Percentiles rank a stretch among this genome's conserved stretches.
These are phyloP conservation scores for Cerastoderma edule DNA, from an alignment of 2,888 invertebrate species.

Conservation along the genomic window DNA sequence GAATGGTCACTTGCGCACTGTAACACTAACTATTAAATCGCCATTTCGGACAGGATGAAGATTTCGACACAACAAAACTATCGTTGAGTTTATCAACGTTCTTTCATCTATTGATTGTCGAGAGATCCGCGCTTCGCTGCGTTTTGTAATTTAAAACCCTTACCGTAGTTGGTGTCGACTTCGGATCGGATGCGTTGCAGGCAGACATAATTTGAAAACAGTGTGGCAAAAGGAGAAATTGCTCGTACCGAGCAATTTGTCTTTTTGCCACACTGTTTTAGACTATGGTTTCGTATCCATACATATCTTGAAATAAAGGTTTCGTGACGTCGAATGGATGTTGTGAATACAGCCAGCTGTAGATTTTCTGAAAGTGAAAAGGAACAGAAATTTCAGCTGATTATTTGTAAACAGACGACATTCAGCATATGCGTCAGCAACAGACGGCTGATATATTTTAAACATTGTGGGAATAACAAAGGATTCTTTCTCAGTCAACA, in stretches of 20 bases:
- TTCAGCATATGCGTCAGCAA: no score
- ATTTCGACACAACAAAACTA: neutral
- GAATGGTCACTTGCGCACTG: neutral
- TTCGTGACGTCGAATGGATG: no score
- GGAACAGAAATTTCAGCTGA: no score
- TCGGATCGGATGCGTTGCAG: neutral
- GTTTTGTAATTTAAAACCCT: neutral
- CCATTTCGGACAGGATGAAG: constrained; percentile 14
- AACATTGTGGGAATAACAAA: no score
- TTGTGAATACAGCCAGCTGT: no score
- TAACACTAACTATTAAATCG: neutral
- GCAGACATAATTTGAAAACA: neutral
- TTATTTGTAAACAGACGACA: no score
- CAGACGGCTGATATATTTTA: no score
- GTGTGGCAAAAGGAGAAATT: constrained; percentile 4
- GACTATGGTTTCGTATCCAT: no score
- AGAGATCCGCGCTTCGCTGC: neutral
- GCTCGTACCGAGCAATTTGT: constrained; percentile 1
- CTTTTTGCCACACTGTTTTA: neutral
- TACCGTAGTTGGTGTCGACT: neutral
- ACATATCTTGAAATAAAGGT: no score
- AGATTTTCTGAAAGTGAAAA: no score
- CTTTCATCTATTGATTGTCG: constrained; percentile 19
- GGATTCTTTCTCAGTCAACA: no score
- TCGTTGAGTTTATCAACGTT: constrained; percentile 1